Evolutionary conservation across 1,140 invertebrate genomes (phyloP), one percentile per base, ranked within the genome.

Genomic region (Hyles vespertilio): DNA sequence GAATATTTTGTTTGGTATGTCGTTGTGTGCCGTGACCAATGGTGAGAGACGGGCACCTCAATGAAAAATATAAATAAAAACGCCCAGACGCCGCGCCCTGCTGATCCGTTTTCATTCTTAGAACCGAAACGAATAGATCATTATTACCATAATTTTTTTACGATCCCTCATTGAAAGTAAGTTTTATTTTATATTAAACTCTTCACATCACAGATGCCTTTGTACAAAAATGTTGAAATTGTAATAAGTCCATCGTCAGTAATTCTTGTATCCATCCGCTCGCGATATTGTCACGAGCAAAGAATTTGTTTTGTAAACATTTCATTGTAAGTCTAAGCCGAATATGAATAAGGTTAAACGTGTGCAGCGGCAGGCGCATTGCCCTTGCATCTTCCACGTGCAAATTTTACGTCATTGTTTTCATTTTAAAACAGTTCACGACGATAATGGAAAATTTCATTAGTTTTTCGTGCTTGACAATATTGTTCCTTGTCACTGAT

Each of bases 361-460:
- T 45, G 22, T 59, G 58, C 58, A 44, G 47, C n/a, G 32, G 43
- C 45, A 34, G 50, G 51, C 60, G 59, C 55, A 70, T 65, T 63
- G 65, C 63, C 56, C 65, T 53, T 47, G 46, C 46, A 61, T 34
- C 32, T 63, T 77, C 66, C 76, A 79, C 77, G 73, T 79, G 76
- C 66, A 61, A 61, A 7, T 62, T 40, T 66, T 70, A 51, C 58
- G 51, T 59, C 51, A 55, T 61, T 59, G 67, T 77, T 77, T 76
- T 73, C 67, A 63, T 74, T 71, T 69, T 58, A 57, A 58, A 50
- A 8, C 32, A 71, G 66, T 73, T 77, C 65, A 75, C 61, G 59
- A 50, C 70, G 69, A 81, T 74, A 77, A 72, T 72, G 70, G 72
- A 75, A 76, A 81, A 71, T 77, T 85, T 83, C 75, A 83, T 81